These are phyloP conservation scores for Oreochromis grahami DNA, from an alignment of 2,797 vertebrate species.

Conservation along the genomic window DNA sequence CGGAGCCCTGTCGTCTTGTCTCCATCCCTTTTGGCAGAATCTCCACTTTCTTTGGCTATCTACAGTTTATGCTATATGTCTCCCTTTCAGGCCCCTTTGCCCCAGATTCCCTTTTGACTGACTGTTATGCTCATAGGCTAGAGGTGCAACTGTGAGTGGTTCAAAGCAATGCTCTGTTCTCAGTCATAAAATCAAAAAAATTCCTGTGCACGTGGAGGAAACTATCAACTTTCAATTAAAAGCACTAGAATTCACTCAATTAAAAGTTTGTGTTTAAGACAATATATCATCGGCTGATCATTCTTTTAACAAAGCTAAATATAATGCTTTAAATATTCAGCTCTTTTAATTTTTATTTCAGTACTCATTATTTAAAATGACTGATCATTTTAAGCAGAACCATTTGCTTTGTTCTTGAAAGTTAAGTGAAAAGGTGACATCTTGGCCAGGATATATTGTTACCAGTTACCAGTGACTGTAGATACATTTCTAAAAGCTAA, in stretches of 20 bases:
- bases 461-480: not conserved
- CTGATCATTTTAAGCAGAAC: not conserved
- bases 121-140: constrained; percentile 58
- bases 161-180: constrained; percentile 24
- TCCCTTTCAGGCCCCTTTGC: constrained; percentile 71
- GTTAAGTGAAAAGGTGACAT: not conserved
- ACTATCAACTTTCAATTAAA: not conserved
- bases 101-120: constrained; percentile 70
- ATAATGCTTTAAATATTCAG: not conserved
- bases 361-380: not conserved
- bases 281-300: not conserved
- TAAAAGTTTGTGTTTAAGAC: not conserved
- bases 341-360: not conserved
- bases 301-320: not conserved
- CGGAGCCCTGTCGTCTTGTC: constrained; percentile 72
- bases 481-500: not conserved
- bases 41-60: constrained; percentile 75
- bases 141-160: constrained; percentile 58
- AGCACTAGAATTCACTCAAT: not conserved
- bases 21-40: constrained; percentile 76
- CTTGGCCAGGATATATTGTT: not conserved
- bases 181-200: constrained; percentile 25
- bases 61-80: constrained; percentile 67
- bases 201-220: not conserved
- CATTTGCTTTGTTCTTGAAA: not conserved